Base-by-base conservation (phyloP, 2,888 invertebrate species). In the Hypena proboscidalis region DNA sequence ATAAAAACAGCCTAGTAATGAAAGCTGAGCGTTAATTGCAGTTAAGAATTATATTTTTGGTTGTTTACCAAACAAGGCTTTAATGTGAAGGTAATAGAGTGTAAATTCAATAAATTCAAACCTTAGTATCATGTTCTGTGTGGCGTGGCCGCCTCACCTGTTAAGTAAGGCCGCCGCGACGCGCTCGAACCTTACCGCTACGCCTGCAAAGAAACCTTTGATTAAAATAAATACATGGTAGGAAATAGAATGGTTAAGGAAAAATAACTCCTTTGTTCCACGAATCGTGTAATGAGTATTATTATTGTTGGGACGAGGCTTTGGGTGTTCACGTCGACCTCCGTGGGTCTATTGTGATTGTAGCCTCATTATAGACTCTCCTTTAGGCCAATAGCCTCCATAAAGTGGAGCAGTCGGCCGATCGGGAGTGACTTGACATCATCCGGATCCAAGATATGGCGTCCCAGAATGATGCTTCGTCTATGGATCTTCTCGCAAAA, bases 91-190 rank as follows among this genome's bases (percentile, higher is more conserved):
- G 57, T 56, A 74, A 85, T 87, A 86, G 83, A 83, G 80, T 78
- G 74, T 10, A 80, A 74, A 80, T 80, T 84, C 90, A 81, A 88
- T 10, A 80, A 74, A 80, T 80, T 84, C 90, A 81, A 88, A 90
- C 90, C 90, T 90, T 90, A 90, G 88, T 82, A 90, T 84, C 90
- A 90, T 90, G 89, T 79, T 90, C 89, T 87, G 83, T 80, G 84
- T 83, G 84, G 85, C 85, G 86, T 74, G 78, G 81, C 81, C 88
- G 86, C 90, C 90, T 90, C 90, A 90, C 90, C 90, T 89, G 86
- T 85, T 84, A 77, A 89, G 88, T 89, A 90, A 90, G 90, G 72
- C 89, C 89, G 87, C 83, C 87, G 88, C 90, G 86, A 81, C 85
- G 87, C 88, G 86, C 78, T 78, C 88, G 86, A 78, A 65, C 89